Base-by-base conservation (phyloP, 2,797 vertebrate genomes). In the Odontamblyopus lacepedii region DNA sequence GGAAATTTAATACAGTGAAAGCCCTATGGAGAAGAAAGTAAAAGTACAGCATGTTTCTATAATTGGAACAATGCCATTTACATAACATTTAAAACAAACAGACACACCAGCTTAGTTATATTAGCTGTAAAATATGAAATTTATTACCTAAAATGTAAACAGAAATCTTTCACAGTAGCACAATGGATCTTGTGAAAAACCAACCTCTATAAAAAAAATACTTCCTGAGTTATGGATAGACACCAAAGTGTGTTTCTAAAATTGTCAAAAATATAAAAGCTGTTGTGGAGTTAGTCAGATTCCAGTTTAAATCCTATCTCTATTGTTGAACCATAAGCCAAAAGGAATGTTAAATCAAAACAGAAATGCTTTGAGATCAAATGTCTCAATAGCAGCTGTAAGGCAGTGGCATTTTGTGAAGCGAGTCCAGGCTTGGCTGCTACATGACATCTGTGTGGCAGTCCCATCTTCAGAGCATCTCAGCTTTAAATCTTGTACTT, bases 401-500 rank as follows among this genome's bases (percentile, higher is more conserved):
- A 72, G 72, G 32, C 64, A 78, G 68, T 41, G 69, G 63, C 66
- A 75, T 80, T 72, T 73, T 51, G 0, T 41, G 67, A 65, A 71
- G 81, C 85, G 79, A 70, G 69, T 75, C 73, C 73, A 59, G 80
- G 73, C 73, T 72, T 87, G 73, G 70, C 63, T 53, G 70, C 48
- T n/a, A 51, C 69, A 72, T 55, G 79, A 79, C 81, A 78, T 83
- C 68, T 63, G 53, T 61, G 65, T 62, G 67, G 74, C 78, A 73
- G 74, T 78, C 38, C 8, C 38, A 44, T 75, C 51, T 63, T 35
- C 19, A 57, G 1, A 9, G 26, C 19, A 53, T 23, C 19, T 63
- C 75, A 63, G 16, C 73, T 72, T 96, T 85, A 98, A 76, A 98
- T 87, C 89, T 94, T 95, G 72, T 97, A 97, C 85, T 97, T 99